These are phyloP conservation scores for Phaedon cochleariae DNA, from an alignment of 2,888 invertebrate genomes.

Conservation along the genomic window DNA sequence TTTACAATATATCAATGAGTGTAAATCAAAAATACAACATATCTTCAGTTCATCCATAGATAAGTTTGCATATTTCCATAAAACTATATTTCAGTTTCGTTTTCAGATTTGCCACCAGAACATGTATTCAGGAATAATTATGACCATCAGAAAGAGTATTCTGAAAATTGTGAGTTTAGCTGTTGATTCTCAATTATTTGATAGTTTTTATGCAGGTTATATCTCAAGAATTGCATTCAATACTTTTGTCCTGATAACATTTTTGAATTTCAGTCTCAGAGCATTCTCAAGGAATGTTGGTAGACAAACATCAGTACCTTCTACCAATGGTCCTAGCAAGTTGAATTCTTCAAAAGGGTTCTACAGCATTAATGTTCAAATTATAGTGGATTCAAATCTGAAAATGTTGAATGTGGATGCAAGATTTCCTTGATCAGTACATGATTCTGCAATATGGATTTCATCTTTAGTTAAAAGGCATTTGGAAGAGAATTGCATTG, in stretches of 20 bases:
- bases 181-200: not conserved
- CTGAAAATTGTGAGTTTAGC: not conserved
- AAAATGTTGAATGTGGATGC: no score
- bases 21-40: not conserved
- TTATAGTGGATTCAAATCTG: no score
- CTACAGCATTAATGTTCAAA: no score
- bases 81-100: not conserved
- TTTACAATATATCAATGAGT: not conserved
- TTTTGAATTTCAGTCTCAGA: conserved; percentile 5
- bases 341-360: not conserved
- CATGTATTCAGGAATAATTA: not conserved
- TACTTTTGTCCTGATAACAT: not conserved
- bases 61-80: not conserved
- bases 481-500: no score
- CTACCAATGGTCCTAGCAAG: conserved; percentile 1
- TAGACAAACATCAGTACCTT: not conserved
- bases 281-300: not conserved
- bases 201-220: no score
- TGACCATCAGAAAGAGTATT: not conserved
- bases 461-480: no score
- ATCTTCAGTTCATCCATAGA: not conserved
- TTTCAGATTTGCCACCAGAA: not conserved
- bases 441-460: no score
- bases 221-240: no score
- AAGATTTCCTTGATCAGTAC: no score